Evolutionary conservation across 2,888 invertebrate species (phyloP), one percentile per base, ranked within the genome.

Genomic region (Cheilosia scutellata): DNA sequence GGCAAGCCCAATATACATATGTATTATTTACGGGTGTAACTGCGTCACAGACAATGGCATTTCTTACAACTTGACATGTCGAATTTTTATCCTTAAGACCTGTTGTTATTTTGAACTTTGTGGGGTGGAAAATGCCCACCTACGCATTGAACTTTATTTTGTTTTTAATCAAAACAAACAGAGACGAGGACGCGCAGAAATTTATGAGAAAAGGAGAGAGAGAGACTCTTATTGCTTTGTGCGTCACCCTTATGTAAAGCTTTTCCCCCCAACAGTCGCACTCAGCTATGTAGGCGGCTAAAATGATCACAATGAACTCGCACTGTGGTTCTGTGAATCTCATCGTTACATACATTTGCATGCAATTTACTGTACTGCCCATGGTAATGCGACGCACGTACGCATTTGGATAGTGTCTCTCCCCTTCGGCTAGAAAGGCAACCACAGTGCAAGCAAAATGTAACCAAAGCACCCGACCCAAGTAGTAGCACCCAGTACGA

Each of bases 261-360:
- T 86, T 76, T 86, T 44, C 44, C 42, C 33, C 31, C 29, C 31
- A 33, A 57, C 57, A 72, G 27, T 33, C 33, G 66, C 51, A 37
- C 9, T 37, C 11, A 37, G 33, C 2, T 47, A 5, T 25, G 25
- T 55, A 51, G 37, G 40, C 55, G 11, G 27, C 31, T 47, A 63
- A 65, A 77, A 86, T 86, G 82, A 86, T 86, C 82, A 86, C 82
- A 82, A 86, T 76, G 86, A 82, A 86, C 82, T 71, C 68, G 51
- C 27, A 51, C 51, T 27, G 11, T 60, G 40, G 63, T 72, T 66
- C 49, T 76, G 62, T 58, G 44, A 66, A 60, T 66, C 63, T 44
- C 68, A 25, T 51, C 42, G 27, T 60, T 72, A 58, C 47, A 29
- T 40, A 47, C 58, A 60, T 72, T 60, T 78, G 20, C 55, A 66